Evolutionary conservation across 2,113 vertebrate species (phyloP).

Genomic region (Tyrannus savana): DNA sequence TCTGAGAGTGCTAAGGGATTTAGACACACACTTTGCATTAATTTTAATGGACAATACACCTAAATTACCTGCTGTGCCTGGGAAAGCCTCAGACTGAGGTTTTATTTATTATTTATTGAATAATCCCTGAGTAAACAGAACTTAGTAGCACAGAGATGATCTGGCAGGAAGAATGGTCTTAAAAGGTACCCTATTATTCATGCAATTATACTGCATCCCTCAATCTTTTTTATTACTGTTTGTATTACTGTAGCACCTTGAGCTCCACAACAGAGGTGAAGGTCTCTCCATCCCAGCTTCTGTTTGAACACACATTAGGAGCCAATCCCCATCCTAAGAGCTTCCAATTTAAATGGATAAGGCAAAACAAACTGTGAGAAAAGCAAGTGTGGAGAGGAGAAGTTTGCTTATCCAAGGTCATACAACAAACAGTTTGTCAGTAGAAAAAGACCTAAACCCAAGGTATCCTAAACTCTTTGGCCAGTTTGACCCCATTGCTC

Average conservation of each 20-base stretch:
- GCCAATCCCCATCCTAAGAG: background rate
- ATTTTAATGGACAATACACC: slow-evolving; percentile 30
- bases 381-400: background rate
- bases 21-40: slow-evolving; percentile 20
- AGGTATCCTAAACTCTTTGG: background rate
- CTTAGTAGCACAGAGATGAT: slow-evolving; percentile 37
- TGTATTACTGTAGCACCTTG: slow-evolving; percentile 51
- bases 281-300: background rate
- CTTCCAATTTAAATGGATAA: slow-evolving; percentile 20
- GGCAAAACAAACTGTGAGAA: background rate
- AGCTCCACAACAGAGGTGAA: background rate
- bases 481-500: background rate
- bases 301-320: slow-evolving; percentile 20
- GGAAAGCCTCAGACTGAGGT: slow-evolving; percentile 11
- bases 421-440: background rate
- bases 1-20: background rate
- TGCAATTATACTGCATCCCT: slow-evolving; percentile 25
- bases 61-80: slow-evolving; percentile 38
- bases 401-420: slow-evolving; percentile 6
- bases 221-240: slow-evolving; percentile 31
- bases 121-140: slow-evolving; percentile 57
- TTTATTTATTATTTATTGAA: slow-evolving; percentile 69
- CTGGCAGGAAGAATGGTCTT: background rate
- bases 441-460: background rate
- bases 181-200: slow-evolving; percentile 34